Evolutionary conservation across 2,888 invertebrate species (phyloP), one percentile per base, ranked within the genome.

Genomic region (Chaetoderma sp.): DNA sequence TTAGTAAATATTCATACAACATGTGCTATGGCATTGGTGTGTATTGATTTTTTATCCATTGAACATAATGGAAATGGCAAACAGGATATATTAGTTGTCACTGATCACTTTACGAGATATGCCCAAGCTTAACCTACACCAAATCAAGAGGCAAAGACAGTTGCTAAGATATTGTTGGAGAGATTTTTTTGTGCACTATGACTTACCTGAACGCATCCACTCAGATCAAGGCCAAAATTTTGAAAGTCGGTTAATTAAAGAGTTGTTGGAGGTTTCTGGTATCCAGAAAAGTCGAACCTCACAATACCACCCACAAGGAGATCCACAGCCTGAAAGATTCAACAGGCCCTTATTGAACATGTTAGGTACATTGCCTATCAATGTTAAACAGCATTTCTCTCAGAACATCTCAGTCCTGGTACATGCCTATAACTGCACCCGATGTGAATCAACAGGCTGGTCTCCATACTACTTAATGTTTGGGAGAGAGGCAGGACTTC

Each of bases 41-140:
- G 28, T 21, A 52, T 3, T 28, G 52, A 52, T 32, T 52, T 52
- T 32, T 23, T 52, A 13, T 32, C 52, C 18, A 21, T 70, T 23
- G 70, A 73, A 21, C 32, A 23, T 32, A 50, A 63, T 1, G 64
- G 50, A 33, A 63, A 59, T n/a, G 65, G 65, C 25, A 56, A 33
- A 25, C 63, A 62, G 30, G 42, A 71, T 49, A 36, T 68, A 13
- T 36, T 73, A 16, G 64, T 71, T 0, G 60, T 71, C 10, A 73
- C 69, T 0, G 67, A 73, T 36, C 60, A 60, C 25, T 72, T 68
- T 33, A 72, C 67, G 4, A 56, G 62, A 21, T 72, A 67, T 54
- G 59, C 66, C 1, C 23, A 63, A n/a, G 66, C 68, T 2, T 44
- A 68, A 8, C 65, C 70, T 6, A 65, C 61, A 18, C 33, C 45